Evolutionary conservation across 2,113 vertebrate species (phyloP).

Genomic region (Crotalus viridis): DNA sequence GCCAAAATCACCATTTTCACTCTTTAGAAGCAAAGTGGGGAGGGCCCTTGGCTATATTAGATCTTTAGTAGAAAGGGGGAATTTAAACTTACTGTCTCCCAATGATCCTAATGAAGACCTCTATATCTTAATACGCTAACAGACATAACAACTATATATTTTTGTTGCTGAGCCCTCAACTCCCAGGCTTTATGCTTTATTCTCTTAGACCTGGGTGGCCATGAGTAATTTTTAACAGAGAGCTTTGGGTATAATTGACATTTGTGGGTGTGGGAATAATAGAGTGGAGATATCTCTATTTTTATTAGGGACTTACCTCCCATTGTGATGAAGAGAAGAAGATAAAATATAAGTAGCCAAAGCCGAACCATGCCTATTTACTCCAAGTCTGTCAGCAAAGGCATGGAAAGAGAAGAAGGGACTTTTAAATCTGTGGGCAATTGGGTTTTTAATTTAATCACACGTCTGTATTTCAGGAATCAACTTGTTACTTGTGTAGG

Average conservation of each 20-base stretch:
- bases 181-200: not conserved
- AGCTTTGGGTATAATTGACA: not conserved
- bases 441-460: not conserved
- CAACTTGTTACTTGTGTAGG: not conserved
- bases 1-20: not conserved
- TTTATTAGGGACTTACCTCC: not conserved
- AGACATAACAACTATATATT: not conserved
- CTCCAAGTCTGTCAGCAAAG: not conserved
- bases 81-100: not conserved
- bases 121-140: not conserved
- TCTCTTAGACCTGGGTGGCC: not conserved
- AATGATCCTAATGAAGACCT: not conserved
- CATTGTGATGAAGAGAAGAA: not conserved
- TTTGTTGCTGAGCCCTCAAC: not conserved
- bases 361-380: not conserved
- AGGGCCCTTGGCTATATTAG: not conserved
- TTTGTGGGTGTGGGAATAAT: not conserved
- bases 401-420: not conserved
- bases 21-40: not conserved
- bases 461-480: not conserved
- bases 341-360: not conserved
- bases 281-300: not conserved
- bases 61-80: not conserved
- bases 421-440: not conserved
- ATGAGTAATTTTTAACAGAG: not conserved